phyloP scores from a whole-genome alignment of 2,888 invertebrate species.

The Synergus itoensis region DNA sequence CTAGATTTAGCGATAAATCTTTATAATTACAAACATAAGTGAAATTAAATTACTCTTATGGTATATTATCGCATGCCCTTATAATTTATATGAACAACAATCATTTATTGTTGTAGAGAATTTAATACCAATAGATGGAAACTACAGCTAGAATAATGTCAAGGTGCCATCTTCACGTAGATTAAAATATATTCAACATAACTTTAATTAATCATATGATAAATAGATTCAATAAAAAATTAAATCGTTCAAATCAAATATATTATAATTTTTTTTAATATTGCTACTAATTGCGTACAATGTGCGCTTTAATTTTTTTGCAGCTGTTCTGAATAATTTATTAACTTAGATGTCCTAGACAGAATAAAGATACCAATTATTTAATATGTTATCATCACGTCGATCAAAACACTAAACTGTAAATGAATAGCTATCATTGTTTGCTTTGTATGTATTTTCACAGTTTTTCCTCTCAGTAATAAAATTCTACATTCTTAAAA shows the following conservation, averaged over 20 bases:
- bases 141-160: not conserved
- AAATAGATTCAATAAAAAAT: not conserved
- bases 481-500: not conserved
- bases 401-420: not conserved
- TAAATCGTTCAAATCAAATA: too few species aligned
- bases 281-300: too few species aligned
- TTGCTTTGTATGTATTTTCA: not conserved
- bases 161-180: not conserved
- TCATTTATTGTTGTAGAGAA: too few species aligned
- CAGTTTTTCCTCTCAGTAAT: not conserved
- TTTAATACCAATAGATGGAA: too few species aligned
- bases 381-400: conserved; percentile 11
- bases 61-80: too few species aligned
- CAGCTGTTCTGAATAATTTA: conserved; percentile 10
- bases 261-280: too few species aligned
- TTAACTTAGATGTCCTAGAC: not conserved
- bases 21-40: too few species aligned
- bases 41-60: too few species aligned
- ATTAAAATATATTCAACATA: not conserved
- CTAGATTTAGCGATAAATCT: too few species aligned
- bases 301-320: not conserved
- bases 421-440: conserved; percentile 20
- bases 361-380: not conserved
- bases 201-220: not conserved
- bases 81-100: too few species aligned